Evolutionary conservation across 2,888 invertebrate genomes (phyloP), one percentile per base, ranked within the genome.

Genomic region (Carabus problematicus): DNA sequence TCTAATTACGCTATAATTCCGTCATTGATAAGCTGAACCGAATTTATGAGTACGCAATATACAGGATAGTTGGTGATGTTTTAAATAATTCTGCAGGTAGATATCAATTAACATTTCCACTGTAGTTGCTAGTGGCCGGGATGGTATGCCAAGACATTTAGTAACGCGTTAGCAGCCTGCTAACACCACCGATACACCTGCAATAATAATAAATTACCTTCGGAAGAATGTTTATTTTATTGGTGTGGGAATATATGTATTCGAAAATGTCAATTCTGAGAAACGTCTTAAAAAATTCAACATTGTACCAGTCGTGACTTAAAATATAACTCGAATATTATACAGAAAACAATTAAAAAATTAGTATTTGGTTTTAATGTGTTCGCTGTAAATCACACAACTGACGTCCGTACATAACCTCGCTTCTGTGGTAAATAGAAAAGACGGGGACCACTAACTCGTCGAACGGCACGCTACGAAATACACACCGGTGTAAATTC

Each of bases 301-400:
- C 52, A 52, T 18, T 52, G 52, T 52, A 52, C 19, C n/a, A 52
- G 16, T 16, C 52, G 52, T 52, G 12, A 52, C 52, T 52, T 8
- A 1, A 52, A 16, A 52, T 52, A 12, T 19, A 52, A 18, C 19
- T 16, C 41, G 54, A 41, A 63, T 63, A 63, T 63, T 66, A 29
- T 29, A 58, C 59, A 58, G 58, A 66, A 66, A 66, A 66, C 66
- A 66, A 66, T 66, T 66, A 66, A 66, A 66, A 66, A 66, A 66
- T 66, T 66, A 66, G 66, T 66, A 66, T 66, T 49, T 66, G 18
- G 49, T n/a, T 59, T 40, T 47, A 55, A 16, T 29, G 39, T 56
- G 40, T 11, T n/a, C 56, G 66, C 45, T 41, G 19, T 66, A 66
- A 66, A 66, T 66, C 66, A 66, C 45, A 7, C 9, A 41, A n/a